Conservation (phyloP, 2,797 vertebrate genomes). For the Corythornis leucogaster region DNA sequence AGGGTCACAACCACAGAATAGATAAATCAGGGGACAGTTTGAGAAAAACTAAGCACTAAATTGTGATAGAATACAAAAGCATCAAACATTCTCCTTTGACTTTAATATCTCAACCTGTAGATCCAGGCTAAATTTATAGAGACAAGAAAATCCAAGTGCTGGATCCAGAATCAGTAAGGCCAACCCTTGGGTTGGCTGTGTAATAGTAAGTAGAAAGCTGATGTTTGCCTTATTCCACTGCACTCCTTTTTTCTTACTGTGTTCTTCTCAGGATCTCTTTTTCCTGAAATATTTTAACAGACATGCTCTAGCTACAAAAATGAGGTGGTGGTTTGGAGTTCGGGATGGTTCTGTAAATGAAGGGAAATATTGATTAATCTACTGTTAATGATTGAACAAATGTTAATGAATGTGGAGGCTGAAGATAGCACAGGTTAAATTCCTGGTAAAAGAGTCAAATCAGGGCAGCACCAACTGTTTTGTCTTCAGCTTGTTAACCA, state of each 20-base stretch:
- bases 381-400: neutral
- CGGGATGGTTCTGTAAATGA: neutral
- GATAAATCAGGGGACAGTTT: constrained; percentile 67
- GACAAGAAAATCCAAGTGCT: neutral
- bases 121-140: neutral
- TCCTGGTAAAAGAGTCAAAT: neutral
- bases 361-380: neutral
- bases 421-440: neutral
- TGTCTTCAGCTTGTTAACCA: neutral
- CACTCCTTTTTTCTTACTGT: neutral
- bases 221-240: neutral
- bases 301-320: neutral
- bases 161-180: neutral
- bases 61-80: constrained; percentile 6
- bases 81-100: constrained; percentile 38
- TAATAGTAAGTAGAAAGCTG: neutral
- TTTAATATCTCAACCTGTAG: constrained; percentile 21
- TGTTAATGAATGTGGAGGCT: neutral
- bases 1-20: constrained; percentile 58
- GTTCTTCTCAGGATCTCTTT: neutral
- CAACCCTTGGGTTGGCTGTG: neutral
- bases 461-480: neutral
- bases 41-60: constrained; percentile 36
- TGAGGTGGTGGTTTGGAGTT: neutral
- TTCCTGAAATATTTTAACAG: neutral